Conservation (phyloP, 23 tunicate genomes). For the Clavelina lepadiformis region DNA sequence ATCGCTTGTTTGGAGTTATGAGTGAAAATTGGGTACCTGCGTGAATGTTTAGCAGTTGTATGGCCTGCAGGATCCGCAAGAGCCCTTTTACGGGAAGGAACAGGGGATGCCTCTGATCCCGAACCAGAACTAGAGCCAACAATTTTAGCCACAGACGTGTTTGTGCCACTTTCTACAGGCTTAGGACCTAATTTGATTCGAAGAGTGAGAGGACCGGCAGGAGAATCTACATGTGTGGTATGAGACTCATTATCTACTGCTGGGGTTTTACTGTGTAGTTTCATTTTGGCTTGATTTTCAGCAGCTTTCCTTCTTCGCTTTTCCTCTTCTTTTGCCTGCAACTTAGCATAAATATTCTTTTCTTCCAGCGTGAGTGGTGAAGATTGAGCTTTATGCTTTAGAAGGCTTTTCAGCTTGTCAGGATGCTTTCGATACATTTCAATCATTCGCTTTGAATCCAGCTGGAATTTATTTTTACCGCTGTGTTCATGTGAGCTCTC, state of each 20-base stretch:
- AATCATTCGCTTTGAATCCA: constrained; percentile 20
- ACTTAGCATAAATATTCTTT: constrained; percentile 28
- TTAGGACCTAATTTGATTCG: constrained; percentile 56
- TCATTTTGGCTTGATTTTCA: constrained; percentile 6
- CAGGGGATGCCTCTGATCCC: constrained; percentile 39
- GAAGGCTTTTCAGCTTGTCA: constrained; percentile 33
- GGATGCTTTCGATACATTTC: constrained; percentile 64
- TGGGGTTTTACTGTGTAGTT: not conserved
- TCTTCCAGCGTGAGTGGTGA: constrained; percentile 49
- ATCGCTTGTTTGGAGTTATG: not conserved
- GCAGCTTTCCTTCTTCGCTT: constrained; percentile 40
- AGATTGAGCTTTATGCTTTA: constrained; percentile 45
- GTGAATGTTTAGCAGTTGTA: constrained; percentile 53
- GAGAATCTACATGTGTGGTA: constrained; percentile 2
- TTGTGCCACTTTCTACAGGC: not conserved
- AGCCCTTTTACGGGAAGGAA: constrained; percentile 46
- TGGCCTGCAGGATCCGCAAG: constrained; percentile 36
- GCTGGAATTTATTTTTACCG: not conserved
- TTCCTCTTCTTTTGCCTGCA: constrained; percentile 56
- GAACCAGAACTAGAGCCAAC: constrained; percentile 40
- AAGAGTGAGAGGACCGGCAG: constrained; percentile 38
- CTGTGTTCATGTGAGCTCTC: not conserved
- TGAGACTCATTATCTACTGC: not conserved
- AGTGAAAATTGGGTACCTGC: no score
- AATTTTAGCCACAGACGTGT: constrained; percentile 13